These are phyloP conservation scores for Silurus lanzhouensis DNA, from an alignment of 2,797 vertebrate genomes.

Conservation along the genomic window DNA sequence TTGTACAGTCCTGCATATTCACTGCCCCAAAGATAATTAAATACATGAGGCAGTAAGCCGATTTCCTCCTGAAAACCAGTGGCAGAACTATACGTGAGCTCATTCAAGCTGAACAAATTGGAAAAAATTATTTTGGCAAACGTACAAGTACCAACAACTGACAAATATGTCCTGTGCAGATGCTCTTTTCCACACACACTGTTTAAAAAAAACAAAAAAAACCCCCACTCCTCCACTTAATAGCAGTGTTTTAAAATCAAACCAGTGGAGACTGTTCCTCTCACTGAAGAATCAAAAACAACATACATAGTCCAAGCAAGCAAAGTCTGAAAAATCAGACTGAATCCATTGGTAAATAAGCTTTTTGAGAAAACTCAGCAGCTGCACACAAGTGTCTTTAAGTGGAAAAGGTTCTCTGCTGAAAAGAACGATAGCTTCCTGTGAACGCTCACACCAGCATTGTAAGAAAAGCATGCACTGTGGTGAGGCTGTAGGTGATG, in stretches of 20 bases:
- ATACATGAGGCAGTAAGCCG: neutral
- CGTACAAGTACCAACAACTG: conserved; percentile 26
- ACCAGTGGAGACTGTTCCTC: conserved; percentile 41
- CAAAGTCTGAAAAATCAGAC: conserved; percentile 43
- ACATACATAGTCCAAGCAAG: conserved; percentile 46
- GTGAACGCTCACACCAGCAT: conserved; percentile 29
- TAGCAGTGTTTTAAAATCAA: conserved; percentile 18
- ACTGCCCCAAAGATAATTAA: conserved; percentile 10
- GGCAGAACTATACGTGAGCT: neutral
- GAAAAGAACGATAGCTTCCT: conserved; percentile 46
- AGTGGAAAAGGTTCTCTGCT: conserved; percentile 48
- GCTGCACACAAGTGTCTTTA: conserved; percentile 22
- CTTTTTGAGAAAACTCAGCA: conserved; percentile 16
- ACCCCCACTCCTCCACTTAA: neutral
- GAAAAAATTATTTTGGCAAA: conserved; percentile 6
- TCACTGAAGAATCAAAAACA: conserved; percentile 52
- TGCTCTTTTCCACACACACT: neutral
- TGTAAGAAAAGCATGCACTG: conserved; percentile 22
- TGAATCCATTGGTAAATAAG: neutral
- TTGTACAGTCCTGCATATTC: conserved; percentile 13
- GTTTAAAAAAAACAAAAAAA: neutral
- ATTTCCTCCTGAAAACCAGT: neutral
- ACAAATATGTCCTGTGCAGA: neutral
- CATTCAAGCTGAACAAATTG: conserved; percentile 1
- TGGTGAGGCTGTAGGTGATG: neutral